phyloP scores from a whole-genome alignment of 2,888 invertebrate genomes.

The Eupithecia dodoneata region DNA sequence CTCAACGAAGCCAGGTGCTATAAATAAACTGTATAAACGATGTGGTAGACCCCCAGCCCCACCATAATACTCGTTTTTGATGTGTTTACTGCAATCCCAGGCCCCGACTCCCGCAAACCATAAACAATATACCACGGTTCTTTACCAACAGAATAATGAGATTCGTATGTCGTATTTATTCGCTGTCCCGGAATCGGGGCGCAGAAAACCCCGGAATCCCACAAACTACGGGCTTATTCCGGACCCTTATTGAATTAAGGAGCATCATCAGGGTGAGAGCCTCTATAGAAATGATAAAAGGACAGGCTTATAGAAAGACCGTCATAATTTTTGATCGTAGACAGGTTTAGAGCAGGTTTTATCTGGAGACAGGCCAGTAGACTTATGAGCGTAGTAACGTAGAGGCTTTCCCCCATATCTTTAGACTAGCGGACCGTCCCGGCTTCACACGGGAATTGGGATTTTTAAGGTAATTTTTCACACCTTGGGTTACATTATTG shows the following conservation, averaged over 20 bases:
- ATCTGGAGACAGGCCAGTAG: not conserved
- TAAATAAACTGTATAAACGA: too few species aligned
- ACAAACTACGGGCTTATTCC: not conserved
- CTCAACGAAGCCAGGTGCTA: too few species aligned
- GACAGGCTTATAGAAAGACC: not conserved
- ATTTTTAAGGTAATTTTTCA: too few species aligned
- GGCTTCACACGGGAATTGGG: too few species aligned
- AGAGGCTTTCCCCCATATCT: too few species aligned
- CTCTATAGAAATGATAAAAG: slow-evolving; percentile 6
- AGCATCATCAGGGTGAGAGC: not conserved
- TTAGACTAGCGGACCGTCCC: too few species aligned
- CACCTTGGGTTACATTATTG: too few species aligned
- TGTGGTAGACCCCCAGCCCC: not conserved
- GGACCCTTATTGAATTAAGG: slow-evolving; percentile 6
- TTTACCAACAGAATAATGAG: not conserved
- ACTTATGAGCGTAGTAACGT: not conserved
- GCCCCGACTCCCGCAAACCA: not conserved
- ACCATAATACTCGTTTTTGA: not conserved
- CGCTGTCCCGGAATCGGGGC: not conserved
- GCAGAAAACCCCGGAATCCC: not conserved
- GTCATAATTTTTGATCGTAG: slow-evolving; percentile 3
- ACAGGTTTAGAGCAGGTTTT: not conserved
- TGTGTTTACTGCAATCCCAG: not conserved
- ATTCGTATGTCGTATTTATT: not conserved
- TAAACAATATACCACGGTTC: not conserved